Percentiles rank a stretch among this genome's conserved stretches.
phyloP scores from a whole-genome alignment of 2,113 vertebrate genomes.

The Cathartes aura region DNA sequence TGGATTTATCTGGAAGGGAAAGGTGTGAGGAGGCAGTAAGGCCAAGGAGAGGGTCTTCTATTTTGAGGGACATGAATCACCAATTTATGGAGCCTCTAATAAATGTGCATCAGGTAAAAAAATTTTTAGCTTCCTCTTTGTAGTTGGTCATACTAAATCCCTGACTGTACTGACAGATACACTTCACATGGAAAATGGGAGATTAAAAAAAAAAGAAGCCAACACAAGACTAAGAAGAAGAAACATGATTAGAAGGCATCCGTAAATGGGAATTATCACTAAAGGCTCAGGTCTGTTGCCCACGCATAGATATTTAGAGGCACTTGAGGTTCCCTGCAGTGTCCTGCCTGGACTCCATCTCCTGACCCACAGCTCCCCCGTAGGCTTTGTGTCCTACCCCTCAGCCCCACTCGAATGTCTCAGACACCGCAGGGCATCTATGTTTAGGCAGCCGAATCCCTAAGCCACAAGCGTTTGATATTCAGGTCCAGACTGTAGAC shows the following conservation, averaged over 20 bases:
- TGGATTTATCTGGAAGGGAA: not conserved
- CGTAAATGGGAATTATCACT: not conserved
- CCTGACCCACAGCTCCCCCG: not conserved
- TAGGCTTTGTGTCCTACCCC: not conserved
- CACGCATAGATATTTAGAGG: not conserved
- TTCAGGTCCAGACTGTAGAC: constrained; percentile 36
- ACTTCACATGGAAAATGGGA: not conserved
- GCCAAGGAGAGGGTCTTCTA: not conserved
- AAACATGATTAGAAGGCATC: not conserved
- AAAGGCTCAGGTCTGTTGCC: not conserved
- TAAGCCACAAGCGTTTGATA: constrained; percentile 25
- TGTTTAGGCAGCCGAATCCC: constrained; percentile 28
- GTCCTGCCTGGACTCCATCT: not conserved
- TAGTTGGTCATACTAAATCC: not conserved
- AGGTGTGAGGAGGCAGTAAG: not conserved
- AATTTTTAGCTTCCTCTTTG: not conserved
- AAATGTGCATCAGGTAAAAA: not conserved
- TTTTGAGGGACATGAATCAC: not conserved
- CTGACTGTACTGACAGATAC: not conserved
- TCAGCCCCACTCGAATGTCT: not conserved
- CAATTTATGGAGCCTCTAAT: not conserved
- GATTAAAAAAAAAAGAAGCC: not conserved
- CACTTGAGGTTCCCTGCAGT: not conserved
- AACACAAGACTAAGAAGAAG: not conserved
- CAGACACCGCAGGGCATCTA: constrained; percentile 40